Evolutionary conservation across 2,797 vertebrate genomes (phyloP), one percentile per base, ranked within the genome.

Genomic region (Sciaenops ocellatus): DNA sequence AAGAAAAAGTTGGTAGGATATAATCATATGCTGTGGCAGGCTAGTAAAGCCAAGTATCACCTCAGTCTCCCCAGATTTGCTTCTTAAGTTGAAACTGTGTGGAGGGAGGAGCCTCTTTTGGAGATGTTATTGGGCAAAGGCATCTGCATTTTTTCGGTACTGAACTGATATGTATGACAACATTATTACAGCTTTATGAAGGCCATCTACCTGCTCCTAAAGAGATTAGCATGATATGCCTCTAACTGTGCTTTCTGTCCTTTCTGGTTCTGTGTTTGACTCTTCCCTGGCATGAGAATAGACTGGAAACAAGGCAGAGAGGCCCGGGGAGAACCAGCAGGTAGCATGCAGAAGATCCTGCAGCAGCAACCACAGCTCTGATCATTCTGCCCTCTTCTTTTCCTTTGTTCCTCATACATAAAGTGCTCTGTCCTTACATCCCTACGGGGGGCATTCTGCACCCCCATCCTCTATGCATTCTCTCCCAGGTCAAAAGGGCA

Each of bases 401-500:
- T 62, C 80, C 80, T 88, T 90, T 93, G 88, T 92, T 87, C 75
- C 75, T 79, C 65, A 79, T 79, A 87, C 79, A 91, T 89, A 84
- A 89, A 91, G 71, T 90, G 77, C 63, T 74, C 80, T 90, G 90
- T 86, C 87, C 87, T 90, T 79, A 80, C 78, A 80, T 85, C 87
- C 82, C 89, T 57, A 73, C 69, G 64, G 90, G 87, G 90, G 83
- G 75, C 65, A 85, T 83, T 85, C 78, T 78, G 79, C 78, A 68
- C 84, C 87, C 89, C 77, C 85, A 73, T 83, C 81, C 72, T 74
- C 80, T 80, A 78, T 80, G 69, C 87, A 89, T 89, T 87, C 75
- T 84, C 85, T 85, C 64, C 18, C 20, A 82, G 92, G 90, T 93
- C 91, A 91, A 91, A 91, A 91, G 92, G 92, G 67, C 87, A 46